Conservation (phyloP, 1,140 invertebrate species). For the Drosophila sp. region DNA sequence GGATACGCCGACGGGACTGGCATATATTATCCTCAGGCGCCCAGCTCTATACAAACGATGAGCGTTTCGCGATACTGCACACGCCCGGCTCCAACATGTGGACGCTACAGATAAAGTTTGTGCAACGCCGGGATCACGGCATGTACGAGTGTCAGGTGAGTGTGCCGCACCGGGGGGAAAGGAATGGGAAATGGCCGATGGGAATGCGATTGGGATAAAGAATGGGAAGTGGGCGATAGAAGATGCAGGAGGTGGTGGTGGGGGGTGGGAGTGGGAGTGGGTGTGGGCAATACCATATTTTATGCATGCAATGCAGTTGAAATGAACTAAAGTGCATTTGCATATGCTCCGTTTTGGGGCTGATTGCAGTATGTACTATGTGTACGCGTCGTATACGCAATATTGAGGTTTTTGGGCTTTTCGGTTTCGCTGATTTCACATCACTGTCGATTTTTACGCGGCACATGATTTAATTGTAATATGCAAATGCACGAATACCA, state of each 20-base stretch:
- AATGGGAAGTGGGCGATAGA: neutral
- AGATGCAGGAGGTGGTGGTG: neutral
- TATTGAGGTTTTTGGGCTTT: constrained; percentile 62
- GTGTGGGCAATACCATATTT: constrained; percentile 57
- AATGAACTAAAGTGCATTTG: constrained; percentile 80
- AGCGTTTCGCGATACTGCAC: constrained; percentile 90
- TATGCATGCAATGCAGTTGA: constrained; percentile 78
- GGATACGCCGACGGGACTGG: constrained; percentile 95
- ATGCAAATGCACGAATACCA: constrained; percentile 61
- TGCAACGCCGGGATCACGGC: constrained; percentile 95
- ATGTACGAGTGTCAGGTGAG: constrained; percentile 98
- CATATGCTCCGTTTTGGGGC: constrained; percentile 61
- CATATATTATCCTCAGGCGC: constrained; percentile 95
- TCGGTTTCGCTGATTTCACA: constrained; percentile 59
- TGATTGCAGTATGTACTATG: constrained; percentile 5
- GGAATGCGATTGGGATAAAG: too few relatives aligned
- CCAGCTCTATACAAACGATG: constrained; percentile 96
- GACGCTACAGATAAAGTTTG: constrained; percentile 97
- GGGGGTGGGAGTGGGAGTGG: too few relatives aligned
- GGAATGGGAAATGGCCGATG: too few relatives aligned
- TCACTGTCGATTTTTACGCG: constrained; percentile 61
- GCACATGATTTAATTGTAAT: constrained; percentile 78
- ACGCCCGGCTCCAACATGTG: constrained; percentile 89
- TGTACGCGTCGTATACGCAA: constrained; percentile 33
- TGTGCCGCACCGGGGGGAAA: constrained; percentile 1